phyloP scores from a whole-genome alignment of 2,888 invertebrate species.

The Drosophila meridionalis region DNA sequence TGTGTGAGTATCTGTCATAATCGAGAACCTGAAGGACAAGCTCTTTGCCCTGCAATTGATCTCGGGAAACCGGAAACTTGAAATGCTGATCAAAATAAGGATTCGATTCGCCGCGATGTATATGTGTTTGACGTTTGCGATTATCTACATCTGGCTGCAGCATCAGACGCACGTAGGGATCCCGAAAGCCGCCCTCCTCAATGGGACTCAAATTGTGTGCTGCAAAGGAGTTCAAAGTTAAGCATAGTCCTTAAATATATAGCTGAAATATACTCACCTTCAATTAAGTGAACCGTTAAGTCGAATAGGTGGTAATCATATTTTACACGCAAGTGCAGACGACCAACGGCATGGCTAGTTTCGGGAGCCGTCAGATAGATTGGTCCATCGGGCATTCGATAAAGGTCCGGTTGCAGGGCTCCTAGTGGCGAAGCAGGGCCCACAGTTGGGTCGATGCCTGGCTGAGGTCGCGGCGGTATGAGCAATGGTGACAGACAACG shows the following conservation, averaged over 20 bases:
- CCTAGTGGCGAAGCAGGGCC: slow-evolving; percentile 89
- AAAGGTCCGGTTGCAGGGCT: slow-evolving; percentile 94
- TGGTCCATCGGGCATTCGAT: slow-evolving; percentile 92
- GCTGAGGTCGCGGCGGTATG: slow-evolving; percentile 89
- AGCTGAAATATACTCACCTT: slow-evolving; percentile 87
- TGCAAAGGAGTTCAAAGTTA: slow-evolving; percentile 78
- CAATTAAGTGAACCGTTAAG: slow-evolving; percentile 95
- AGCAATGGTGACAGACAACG: slow-evolving; percentile 92
- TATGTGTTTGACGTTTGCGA: slow-evolving; percentile 93
- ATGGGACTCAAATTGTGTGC: slow-evolving; percentile 93
- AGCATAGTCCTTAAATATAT: neutral
- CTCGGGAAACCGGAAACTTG: slow-evolving; percentile 96
- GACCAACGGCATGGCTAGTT: slow-evolving; percentile 90
- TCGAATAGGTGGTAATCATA: slow-evolving; percentile 96
- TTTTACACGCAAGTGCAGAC: slow-evolving; percentile 93
- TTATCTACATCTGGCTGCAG: slow-evolving; percentile 94
- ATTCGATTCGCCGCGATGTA: slow-evolving; percentile 93
- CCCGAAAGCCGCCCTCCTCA: slow-evolving; percentile 94
- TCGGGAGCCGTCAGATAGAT: slow-evolving; percentile 89
- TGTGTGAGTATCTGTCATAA: slow-evolving; percentile 90
- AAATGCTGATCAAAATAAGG: slow-evolving; percentile 96
- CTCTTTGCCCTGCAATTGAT: slow-evolving; percentile 92
- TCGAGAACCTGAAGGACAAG: slow-evolving; percentile 86
- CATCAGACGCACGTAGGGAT: slow-evolving; percentile 93
- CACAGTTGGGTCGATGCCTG: slow-evolving; percentile 82